Conservation (phyloP, 2,113 vertebrate genomes). For the Gavialis gangeticus region DNA sequence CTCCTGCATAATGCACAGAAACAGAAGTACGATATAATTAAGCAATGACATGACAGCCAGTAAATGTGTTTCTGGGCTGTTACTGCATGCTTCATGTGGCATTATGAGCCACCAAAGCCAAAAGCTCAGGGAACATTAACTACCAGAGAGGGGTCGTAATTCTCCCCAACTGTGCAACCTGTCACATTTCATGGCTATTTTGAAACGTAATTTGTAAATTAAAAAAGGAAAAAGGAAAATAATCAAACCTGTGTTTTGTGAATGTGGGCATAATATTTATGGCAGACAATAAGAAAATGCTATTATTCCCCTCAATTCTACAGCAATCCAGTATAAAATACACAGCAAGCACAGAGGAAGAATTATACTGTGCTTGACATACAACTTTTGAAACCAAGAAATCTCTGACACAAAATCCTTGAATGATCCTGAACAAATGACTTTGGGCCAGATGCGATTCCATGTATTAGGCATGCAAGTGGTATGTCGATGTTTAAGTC, state of each 20-base stretch:
- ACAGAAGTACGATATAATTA: constrained; percentile 61
- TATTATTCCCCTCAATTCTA: neutral
- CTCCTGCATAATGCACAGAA: constrained; percentile 47
- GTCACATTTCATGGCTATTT: constrained; percentile 54
- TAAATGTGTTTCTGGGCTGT: constrained; percentile 55
- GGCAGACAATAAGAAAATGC: neutral
- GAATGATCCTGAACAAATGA: neutral
- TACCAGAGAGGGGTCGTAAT: constrained; percentile 57
- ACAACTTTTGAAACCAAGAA: neutral
- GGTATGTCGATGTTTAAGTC: too few species aligned
- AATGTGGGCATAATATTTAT: neutral
- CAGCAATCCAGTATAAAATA: neutral
- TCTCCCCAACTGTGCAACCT: constrained; percentile 53
- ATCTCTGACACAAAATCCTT: neutral
- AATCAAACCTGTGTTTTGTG: neutral
- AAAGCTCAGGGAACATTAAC: constrained; percentile 67
- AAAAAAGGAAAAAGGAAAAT: constrained; percentile 24
- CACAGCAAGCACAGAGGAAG: neutral
- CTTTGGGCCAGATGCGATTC: too few species aligned
- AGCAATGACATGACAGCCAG: constrained; percentile 46
- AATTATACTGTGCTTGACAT: neutral
- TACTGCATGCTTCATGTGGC: constrained; percentile 51
- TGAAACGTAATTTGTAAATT: constrained; percentile 60
- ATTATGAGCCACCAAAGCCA: constrained; percentile 59
- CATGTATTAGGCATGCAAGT: too few species aligned